phyloP scores from a whole-genome alignment of 2,113 vertebrate genomes.

The Cynoglossus semilaevis region DNA sequence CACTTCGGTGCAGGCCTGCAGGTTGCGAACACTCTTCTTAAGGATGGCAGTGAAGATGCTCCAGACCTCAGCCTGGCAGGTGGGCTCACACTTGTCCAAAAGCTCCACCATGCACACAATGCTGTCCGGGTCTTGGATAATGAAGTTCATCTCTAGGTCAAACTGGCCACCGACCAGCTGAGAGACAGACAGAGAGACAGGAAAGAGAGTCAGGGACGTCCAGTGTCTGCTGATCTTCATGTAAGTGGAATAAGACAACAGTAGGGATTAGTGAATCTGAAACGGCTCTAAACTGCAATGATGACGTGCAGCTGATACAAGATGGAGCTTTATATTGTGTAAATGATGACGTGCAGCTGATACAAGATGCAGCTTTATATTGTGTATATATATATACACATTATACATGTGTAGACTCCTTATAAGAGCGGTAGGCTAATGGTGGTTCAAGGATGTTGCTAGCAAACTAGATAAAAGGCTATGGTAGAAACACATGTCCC shows the following conservation, averaged over 20 bases:
- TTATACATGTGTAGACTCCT: conserved; percentile 1
- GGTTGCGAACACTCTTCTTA: conserved; percentile 95
- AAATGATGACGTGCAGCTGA: no score
- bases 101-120: conserved; percentile 93
- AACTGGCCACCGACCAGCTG: conserved; percentile 95
- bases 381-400: neutral
- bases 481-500: conserved; percentile 16
- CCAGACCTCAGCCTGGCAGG: conserved; percentile 96
- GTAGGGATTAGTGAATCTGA: no score
- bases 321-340: no score
- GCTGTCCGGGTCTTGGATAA: conserved; percentile 94
- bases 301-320: no score
- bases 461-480: conserved; percentile 45
- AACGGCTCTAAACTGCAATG: no score
- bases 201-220: neutral
- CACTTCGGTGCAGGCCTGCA: conserved; percentile 90
- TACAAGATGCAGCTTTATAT: no score
- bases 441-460: conserved; percentile 20
- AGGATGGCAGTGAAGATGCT: conserved; percentile 96
- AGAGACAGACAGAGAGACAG: conserved; percentile 1
- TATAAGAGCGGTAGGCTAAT: conserved; percentile 44
- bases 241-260: neutral
- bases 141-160: conserved; percentile 98
- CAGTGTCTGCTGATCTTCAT: neutral
- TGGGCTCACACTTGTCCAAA: conserved; percentile 89